Evolutionary conservation across 2,113 vertebrate species (phyloP), one percentile per base, ranked within the genome.

Genomic region (Eulemur macaco): DNA sequence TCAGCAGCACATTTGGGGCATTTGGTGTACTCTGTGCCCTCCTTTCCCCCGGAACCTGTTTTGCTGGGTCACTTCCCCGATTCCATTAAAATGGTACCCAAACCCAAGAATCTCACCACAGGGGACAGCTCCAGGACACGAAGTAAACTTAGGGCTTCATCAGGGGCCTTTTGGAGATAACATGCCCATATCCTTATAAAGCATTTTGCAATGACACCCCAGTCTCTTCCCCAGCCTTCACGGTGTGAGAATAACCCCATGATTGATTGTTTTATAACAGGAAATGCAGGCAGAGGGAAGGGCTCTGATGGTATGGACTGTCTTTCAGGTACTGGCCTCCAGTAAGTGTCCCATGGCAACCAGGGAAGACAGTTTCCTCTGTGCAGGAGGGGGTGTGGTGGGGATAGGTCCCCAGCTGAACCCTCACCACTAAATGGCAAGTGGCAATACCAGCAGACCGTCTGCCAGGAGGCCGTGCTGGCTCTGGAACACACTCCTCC

Each of bases 181-280:
- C 0, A 14, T 31, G 13, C 23, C 18, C 18, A 27, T 34, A 42
- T 47, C 83, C 39, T n/a, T 47, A 54, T 10, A 52, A 84, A 64
- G 69, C 14, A 20, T 27, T 81, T 77, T 83, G 37, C 27, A 64
- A 31, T 37, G 15, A 54, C 6, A 5, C 5, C 64, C 45, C 17
- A 9, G 2, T 4, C 6, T n/a, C 1, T 68, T 25, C 39, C 27
- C 58, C 21, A 29, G 1, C 15, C 4, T 50, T 12, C 58, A 2
- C 25, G 9, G 31, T 25, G 1, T 84, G 31, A 81, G 29, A 88
- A n/a, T 21, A 77, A 39, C 77, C 77, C 39, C 0, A 3, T 29
- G 34, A 34, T 39, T 17, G 11, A 4, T n/a, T 15, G 27, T 21
- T 50, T 27, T 10, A 15, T 31, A 13, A 58, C 0, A 54, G 66